phyloP scores from a whole-genome alignment of 2,888 invertebrate species.

The Rhagium mordax region DNA sequence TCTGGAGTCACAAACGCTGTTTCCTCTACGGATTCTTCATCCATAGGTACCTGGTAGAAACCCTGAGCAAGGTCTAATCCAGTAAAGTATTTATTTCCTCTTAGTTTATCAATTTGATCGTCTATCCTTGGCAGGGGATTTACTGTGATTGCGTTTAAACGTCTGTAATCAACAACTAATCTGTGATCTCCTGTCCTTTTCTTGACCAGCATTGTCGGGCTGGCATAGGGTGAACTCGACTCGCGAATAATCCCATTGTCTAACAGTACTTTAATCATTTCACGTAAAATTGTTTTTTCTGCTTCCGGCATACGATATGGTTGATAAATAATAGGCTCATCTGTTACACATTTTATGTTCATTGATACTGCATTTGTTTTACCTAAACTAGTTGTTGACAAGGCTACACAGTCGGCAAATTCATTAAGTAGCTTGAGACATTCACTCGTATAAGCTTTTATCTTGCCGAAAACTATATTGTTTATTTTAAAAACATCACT shows the following conservation, averaged over 20 bases:
- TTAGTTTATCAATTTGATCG: too few relatives aligned
- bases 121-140: too few relatives aligned
- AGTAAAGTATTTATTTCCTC: too few relatives aligned
- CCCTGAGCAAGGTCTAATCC: background rate
- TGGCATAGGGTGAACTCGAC: too few relatives aligned
- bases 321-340: background rate
- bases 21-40: background rate
- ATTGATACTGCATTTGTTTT: background rate
- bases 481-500: background rate
- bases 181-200: too few relatives aligned
- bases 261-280: too few relatives aligned
- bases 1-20: conserved; percentile 52
- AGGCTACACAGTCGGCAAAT: background rate
- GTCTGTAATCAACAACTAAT: too few relatives aligned
- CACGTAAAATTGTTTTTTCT: background rate
- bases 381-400: background rate
- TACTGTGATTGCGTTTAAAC: too few relatives aligned
- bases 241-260: too few relatives aligned
- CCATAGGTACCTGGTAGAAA: background rate
- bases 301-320: background rate
- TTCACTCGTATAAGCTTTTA: background rate
- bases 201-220: too few relatives aligned
- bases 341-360: background rate
- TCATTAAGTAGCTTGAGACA: background rate
- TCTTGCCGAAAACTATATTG: background rate